These are phyloP conservation scores for Drosophila maculinotata DNA, from an alignment of 2,888 invertebrate species.

Conservation along the genomic window DNA sequence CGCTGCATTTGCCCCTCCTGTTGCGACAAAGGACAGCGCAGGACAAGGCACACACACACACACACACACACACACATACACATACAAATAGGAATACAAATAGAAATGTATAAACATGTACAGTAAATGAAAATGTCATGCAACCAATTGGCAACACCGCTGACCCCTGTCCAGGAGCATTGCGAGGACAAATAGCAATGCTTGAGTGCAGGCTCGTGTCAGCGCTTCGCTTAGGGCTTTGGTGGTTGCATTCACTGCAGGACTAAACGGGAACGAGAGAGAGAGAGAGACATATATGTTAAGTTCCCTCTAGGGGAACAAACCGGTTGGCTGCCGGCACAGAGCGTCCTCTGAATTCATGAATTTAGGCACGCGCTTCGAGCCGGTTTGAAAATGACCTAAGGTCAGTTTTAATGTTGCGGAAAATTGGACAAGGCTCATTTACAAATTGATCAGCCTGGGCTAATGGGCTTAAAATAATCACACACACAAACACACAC, in stretches of 20 bases:
- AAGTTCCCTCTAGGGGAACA: slow-evolving; percentile 16
- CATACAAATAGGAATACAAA: too few relatives aligned
- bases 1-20: slow-evolving; percentile 60
- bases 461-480: slow-evolving; percentile 27
- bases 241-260: slow-evolving; percentile 53
- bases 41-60: slow-evolving; percentile 3
- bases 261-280: slow-evolving; percentile 6
- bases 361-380: slow-evolving; percentile 40
- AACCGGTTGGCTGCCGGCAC: slow-evolving; percentile 56
- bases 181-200: slow-evolving; percentile 46
- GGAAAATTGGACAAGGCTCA: slow-evolving; percentile 58
- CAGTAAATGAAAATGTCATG: slow-evolving; percentile 63
- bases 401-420: slow-evolving; percentile 72
- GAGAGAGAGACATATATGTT: background rate
- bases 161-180: slow-evolving; percentile 59
- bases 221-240: background rate
- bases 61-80: slow-evolving; percentile 12
- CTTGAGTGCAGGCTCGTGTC: slow-evolving; percentile 40
- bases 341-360: slow-evolving; percentile 3
- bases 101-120: slow-evolving; percentile 25
- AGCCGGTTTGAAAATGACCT: slow-evolving; percentile 62
- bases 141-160: slow-evolving; percentile 65
- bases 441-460: slow-evolving; percentile 62
- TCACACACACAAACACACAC: slow-evolving; percentile 15
- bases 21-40: slow-evolving; percentile 23